Percentiles rank a stretch among this genome's conserved stretches.
These are phyloP conservation scores for Galeopterus variegatus DNA, from an alignment of 2,113 vertebrate species.

Conservation along the genomic window DNA sequence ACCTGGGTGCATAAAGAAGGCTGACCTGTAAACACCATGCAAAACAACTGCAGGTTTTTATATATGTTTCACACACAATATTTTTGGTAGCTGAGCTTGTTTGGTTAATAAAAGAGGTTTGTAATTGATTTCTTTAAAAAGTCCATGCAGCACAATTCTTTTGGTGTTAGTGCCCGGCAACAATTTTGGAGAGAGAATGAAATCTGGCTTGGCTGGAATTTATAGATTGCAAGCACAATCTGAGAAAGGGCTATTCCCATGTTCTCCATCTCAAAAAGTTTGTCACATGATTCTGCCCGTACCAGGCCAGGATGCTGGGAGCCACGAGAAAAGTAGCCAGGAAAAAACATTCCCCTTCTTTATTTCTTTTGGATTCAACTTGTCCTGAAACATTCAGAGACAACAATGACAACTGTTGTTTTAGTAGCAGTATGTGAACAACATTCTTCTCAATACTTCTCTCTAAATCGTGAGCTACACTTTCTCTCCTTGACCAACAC, in stretches of 20 bases:
- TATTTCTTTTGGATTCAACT: constrained; percentile 85
- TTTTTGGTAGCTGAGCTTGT: constrained; percentile 61
- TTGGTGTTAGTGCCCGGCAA: constrained; percentile 80
- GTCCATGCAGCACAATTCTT: constrained; percentile 69
- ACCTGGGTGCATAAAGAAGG: constrained; percentile 55
- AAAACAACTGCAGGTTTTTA: constrained; percentile 13
- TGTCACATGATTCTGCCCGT: constrained; percentile 66
- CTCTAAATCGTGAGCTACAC: constrained; percentile 74
- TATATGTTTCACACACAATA: constrained; percentile 72
- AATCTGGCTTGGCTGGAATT: constrained; percentile 85
- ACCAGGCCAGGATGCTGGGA: constrained; percentile 71
- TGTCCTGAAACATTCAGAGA: constrained; percentile 85
- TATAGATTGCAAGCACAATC: constrained; percentile 79
- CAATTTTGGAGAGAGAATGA: constrained; percentile 76
- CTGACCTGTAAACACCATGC: constrained; percentile 48
- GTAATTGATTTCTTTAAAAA: constrained; percentile 79
- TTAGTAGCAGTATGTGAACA: constrained; percentile 84
- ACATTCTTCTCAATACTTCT: constrained; percentile 70
- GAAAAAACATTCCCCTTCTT: constrained; percentile 81
- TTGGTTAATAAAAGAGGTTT: constrained; percentile 65
- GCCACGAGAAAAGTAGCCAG: constrained; percentile 55
- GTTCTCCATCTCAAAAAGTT: constrained; percentile 77
- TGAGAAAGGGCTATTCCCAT: constrained; percentile 77
- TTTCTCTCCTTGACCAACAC: constrained; percentile 56
- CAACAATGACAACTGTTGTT: constrained; percentile 82